Evolutionary conservation across 2,888 invertebrate species (phyloP), one percentile per base, ranked within the genome.

Genomic region (Dryomyza anilis): DNA sequence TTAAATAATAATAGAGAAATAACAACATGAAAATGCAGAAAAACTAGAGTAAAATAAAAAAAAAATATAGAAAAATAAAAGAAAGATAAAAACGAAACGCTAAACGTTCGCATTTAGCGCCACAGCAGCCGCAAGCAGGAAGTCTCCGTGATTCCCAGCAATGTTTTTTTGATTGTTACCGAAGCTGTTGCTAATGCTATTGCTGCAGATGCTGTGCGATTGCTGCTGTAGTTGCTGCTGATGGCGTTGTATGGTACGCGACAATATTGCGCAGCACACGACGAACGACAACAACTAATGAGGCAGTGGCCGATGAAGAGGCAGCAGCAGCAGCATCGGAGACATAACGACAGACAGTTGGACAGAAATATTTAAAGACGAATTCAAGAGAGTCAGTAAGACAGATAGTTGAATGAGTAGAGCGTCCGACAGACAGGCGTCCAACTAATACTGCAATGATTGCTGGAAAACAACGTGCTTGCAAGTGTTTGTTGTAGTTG

Each of bases 51-150:
- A n/a, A n/a, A n/a, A n/a, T n/a, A n/a, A n/a, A n/a, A n/a, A 23
- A 36, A 56, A 21, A 59, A 16, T 8, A 59, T 14, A 19, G 33
- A 46, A 8, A 46, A 50, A 50, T 23, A 52, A 50, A 61, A 36
- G 12, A 50, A 53, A 61, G 27, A 10, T 16, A 63, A 64, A 48
- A n/a, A n/a, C n/a, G n/a, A n/a, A n/a, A n/a, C n/a, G n/a, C n/a
- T n/a, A n/a, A n/a, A n/a, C n/a, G n/a, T n/a, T n/a, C n/a, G n/a
- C n/a, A 56, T 56, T 56, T 27, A 57, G 56, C 29, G 61, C 76
- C 77, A 76, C 77, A 74, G 74, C 72, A 73, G 72, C 70, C 73
- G 75, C 36, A 48, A 65, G 45, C 52, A 63, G 63, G 58, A 63
- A 63, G 63, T 58, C 50, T 23, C 43, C 50, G 25, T 29, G 21